Conservation (phyloP, 2,113 vertebrate species). For the Butastur rufipennis region DNA sequence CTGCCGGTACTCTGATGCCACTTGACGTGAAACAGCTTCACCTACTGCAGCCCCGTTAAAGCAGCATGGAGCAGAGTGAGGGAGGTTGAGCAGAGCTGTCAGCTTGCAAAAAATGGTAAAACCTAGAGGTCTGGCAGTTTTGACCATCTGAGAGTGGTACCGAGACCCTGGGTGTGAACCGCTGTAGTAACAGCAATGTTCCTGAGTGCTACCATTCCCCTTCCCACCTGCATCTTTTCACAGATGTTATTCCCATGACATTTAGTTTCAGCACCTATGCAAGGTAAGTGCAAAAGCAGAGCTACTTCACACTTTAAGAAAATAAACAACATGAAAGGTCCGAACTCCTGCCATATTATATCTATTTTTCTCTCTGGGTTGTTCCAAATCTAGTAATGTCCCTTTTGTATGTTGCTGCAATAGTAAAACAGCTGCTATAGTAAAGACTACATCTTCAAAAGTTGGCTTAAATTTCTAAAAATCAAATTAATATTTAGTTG, state of each 20-base stretch:
- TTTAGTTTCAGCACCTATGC: not conserved
- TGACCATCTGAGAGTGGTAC: not conserved
- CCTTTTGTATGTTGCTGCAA: not conserved
- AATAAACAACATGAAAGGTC: not conserved
- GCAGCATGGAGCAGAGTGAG: rapidly evolving
- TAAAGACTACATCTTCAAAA: not conserved
- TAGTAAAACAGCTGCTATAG: not conserved
- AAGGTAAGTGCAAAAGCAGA: not conserved
- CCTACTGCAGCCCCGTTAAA: not conserved
- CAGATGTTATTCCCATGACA: too few relatives aligned
- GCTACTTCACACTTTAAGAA: not conserved
- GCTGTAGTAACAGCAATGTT: rapidly evolving
- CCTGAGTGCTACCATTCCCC: not conserved
- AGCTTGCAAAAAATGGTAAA: not conserved
- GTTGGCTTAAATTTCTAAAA: not conserved
- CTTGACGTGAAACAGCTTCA: not conserved
- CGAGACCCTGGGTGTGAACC: rapidly evolving
- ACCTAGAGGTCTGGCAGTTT: not conserved
- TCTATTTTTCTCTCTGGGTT: not conserved
- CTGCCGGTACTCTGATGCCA: not conserved
- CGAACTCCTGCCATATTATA: not conserved
- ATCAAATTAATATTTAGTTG: not conserved
- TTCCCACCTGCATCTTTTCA: not conserved
- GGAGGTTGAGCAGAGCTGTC: not conserved
- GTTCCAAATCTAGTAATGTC: not conserved